Base-by-base conservation (phyloP, 1,140 invertebrate genomes). In the Drosophila takahashii region DNA sequence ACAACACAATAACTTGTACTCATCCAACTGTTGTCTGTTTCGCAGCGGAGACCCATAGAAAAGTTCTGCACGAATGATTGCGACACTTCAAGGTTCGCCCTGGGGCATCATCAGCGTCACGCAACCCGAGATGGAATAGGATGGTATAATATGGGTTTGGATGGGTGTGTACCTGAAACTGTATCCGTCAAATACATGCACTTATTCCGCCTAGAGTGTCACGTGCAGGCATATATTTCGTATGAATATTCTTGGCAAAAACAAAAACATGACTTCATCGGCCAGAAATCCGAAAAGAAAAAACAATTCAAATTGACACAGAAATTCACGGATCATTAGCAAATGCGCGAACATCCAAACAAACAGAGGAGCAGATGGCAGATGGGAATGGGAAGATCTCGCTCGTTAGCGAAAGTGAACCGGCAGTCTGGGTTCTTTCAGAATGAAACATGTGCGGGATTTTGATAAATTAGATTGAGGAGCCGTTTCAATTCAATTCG, bases 321-420 rank as follows among this genome's bases (percentile, higher is more conserved):
- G 44, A 89, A 77, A 79, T 89, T 56, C 64, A 87, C 77, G 84
- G 84, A 80, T 87, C 84, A 90, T 87, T 89, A 89, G 79, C 61
- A 51, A 58, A 77, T 52, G 56, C 60, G 70, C 45, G 53, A 53
- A 65, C 65, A 59, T 67, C 11, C 61, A 67, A 66, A 67, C 48
- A 73, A 71, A 61, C 53, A 75, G 75, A 67, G 41, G 59, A 48
- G 62, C 39, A 61, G 47, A 59, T 57, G 47, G 41, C 39, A 22
- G 53, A 22, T 22, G 1, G 22, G 65, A 61, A 22, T 77, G 72
- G 47, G 42, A 51, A 69, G 61, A 62, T 60, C 64, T 42, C 52
- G 61, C 57, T 15, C 34, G 54, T 32, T 27, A 15, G 44, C 44
- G 4, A 34, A 44, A 67, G 51, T 22, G 41, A 11, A 45, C 15